Evolutionary conservation across 1,140 invertebrate species (phyloP).

Genomic region (Periplaneta americana): DNA sequence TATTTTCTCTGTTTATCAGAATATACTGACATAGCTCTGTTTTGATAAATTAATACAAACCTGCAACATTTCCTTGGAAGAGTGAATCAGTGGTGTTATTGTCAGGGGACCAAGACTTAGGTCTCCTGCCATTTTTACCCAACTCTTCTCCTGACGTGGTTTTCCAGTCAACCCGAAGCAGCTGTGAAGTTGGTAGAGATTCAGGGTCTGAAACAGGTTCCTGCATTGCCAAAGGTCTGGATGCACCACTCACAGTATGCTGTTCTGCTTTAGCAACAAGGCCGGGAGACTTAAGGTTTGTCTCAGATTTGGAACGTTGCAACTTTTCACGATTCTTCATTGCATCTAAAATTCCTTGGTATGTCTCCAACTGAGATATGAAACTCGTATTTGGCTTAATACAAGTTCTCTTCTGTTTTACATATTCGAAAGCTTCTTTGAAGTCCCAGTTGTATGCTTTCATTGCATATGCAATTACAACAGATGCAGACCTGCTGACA

Average conservation of each 20-base stretch:
- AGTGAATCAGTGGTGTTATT: slow-evolving; percentile 39
- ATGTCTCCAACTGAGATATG: slow-evolving; percentile 88
- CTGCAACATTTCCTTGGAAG: slow-evolving; percentile 23
- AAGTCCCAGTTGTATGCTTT: slow-evolving; percentile 95
- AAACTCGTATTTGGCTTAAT: slow-evolving; percentile 96
- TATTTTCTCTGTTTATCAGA: too few species aligned
- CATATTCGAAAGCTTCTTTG: slow-evolving; percentile 80
- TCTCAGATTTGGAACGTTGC: slow-evolving; percentile 88
- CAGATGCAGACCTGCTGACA: slow-evolving; percentile 94
- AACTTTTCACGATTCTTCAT: slow-evolving; percentile 93
- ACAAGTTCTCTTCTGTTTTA: slow-evolving; percentile 84
- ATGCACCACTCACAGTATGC: slow-evolving; percentile 18
- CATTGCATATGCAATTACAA: slow-evolving; percentile 97
- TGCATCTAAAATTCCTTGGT: slow-evolving; percentile 91
- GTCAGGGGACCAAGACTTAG: slow-evolving; percentile 80
- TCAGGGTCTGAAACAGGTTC: not conserved
- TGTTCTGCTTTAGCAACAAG: slow-evolving; percentile 24
- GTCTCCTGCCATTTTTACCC: slow-evolving; percentile 42
- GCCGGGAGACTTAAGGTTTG: slow-evolving; percentile 73
- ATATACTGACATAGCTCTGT: too few species aligned
- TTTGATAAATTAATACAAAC: slow-evolving; percentile 24
- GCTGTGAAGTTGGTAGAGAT: not conserved
- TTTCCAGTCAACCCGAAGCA: slow-evolving; percentile 1
- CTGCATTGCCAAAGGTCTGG: not conserved
- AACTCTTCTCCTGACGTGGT: slow-evolving; percentile 21